Evolutionary conservation across 2,888 invertebrate genomes (phyloP), one percentile per base, ranked within the genome.

Genomic region (Candidula unifasciata): DNA sequence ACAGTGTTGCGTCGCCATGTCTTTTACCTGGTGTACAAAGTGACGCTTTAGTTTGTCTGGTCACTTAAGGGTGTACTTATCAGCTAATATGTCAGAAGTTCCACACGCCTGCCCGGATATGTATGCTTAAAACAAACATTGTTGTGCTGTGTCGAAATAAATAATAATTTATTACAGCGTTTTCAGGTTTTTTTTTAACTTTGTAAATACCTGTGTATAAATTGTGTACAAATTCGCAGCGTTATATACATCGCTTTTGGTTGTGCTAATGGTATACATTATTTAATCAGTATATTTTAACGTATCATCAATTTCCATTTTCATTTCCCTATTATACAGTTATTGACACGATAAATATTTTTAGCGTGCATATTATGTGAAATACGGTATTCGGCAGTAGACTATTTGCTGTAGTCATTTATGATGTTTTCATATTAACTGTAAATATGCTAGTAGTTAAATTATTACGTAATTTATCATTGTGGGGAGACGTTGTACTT

Each of bases 241-340:
- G 57, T 44, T 60, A 73, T 81, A 71, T 77, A 35, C 60, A 77
- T 77, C 33, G 77, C 77, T 77, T 77, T 24, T 77, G 77, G 77
- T 77, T 77, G 77, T 77, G 77, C 77, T 57, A 21, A 33, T 60
- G 71, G 44, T 33, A 35, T 52, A 27, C 73, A 73, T 73, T 35
- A 73, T 71, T 71, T 71, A 21, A 73, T 35, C 30, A 24, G 8
- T 33, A 73, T 60, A 73, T 73, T 73, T 74, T 6, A n/a, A 24
- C 73, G 30, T 71, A 52, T 3, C 52, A 52, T 52, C 24, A 16
- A 54, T 54, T 69, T 73, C 35, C n/a, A 60, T 2, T 60, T 35
- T 16, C 30, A 60, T 37, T 37, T 71, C 37, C 35, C 37, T 71
- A 5, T 71, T 37, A 37, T 37, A 71, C 33, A 37, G 1, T 16